Conservation (phyloP, 1,140 invertebrate species). For the Aphaenogaster floridana region DNA sequence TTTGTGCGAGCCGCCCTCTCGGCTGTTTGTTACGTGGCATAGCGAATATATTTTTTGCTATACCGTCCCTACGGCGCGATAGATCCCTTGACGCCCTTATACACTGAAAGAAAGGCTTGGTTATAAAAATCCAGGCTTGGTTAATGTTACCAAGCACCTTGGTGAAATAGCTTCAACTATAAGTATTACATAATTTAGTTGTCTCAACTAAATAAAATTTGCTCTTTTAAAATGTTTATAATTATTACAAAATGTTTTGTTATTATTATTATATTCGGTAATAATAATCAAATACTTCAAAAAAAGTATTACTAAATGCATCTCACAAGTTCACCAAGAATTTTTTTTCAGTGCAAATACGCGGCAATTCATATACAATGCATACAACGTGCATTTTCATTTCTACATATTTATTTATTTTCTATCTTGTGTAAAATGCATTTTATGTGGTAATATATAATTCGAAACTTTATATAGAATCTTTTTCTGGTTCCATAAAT, state of each 20-base stretch:
- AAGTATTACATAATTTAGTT: no score
- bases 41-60: conserved; percentile 14
- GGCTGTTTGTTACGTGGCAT: conserved; percentile 11
- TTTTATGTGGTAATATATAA: neutral
- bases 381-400: neutral
- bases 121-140: no score
- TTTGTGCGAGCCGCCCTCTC: conserved; percentile 56
- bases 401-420: neutral
- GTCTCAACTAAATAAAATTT: no score
- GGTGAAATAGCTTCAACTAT: no score
- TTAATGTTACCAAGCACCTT: no score
- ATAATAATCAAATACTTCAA: no score
- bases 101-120: no score
- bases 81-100: neutral
- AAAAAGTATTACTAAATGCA: no score
- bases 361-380: conserved; percentile 14
- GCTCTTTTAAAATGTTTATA: no score
- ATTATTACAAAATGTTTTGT: no score
- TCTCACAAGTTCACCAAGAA: no score
- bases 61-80: neutral
- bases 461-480: neutral
- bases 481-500: neutral
- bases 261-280: no score
- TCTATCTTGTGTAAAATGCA: neutral
- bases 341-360: neutral